Base-by-base conservation (phyloP, 2,797 vertebrate genomes). In the Spizella passerina region DNA sequence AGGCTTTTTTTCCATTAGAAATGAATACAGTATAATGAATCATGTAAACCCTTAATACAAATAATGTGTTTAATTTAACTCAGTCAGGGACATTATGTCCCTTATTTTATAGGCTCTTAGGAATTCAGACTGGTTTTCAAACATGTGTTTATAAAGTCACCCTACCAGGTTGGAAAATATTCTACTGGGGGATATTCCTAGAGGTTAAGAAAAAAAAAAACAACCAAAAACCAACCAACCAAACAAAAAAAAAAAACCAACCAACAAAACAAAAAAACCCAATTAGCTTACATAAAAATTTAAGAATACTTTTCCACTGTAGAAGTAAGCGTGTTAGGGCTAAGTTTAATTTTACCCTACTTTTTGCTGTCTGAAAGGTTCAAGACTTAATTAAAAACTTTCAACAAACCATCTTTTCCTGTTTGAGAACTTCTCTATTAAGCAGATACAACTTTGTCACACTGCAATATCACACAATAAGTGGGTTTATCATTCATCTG, bases 1-100 rank as follows among this genome's bases (percentile, higher is more conserved):
- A 87, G 81, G 41, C 14, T 89, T 89, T 90, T 87, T 88, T 92
- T 55, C 73, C 53, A 72, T 82, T 92, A 89, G 86, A 90, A 93
- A 93, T 65, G 7, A 85, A 85, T 77, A 78, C 39, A 83, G 19
- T 61, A 39, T 32, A 94, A 82, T 82, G 78, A 87, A 85, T 78
- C 78, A 92, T 85, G 53, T 78, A 68, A 94, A 68, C 38, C 15
- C 59, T 71, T 82, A 88, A 89, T 82, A 71, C 16, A 96, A 94
- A 93, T 87, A 75, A 50, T 59, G 29, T 65, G 57, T 81, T 96
- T 86, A 93, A 94, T 15, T 92, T 3, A 82, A 86, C 92, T 94
- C 81, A 86, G 81, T 57, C 81, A 61, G 63, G 68, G 81, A 90
- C 49, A 47, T 82, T 57, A 64, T 82, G 71, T 68, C 41, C 64